Evolutionary conservation across 2,888 invertebrate species (phyloP), one percentile per base, ranked within the genome.

Genomic region (Sphinx pinastri): DNA sequence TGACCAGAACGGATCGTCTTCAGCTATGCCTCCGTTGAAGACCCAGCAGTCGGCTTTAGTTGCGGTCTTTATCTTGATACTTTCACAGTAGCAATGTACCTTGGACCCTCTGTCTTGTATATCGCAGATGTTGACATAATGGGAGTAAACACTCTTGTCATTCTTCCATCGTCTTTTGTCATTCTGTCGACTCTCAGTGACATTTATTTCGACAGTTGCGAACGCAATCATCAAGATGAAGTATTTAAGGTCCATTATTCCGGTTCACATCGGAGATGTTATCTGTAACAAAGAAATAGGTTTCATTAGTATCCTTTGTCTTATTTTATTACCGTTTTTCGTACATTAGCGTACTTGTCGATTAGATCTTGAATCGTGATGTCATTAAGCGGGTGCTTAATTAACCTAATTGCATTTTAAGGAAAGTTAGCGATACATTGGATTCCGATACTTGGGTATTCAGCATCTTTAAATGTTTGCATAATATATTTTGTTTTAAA

Each of bases 21-120:
- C 96, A 59, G 95, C 95, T n/a, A 95, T 95, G 10, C 96, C 96
- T 6, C 95, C 94, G 73, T 95, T 95, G 87, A 97, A 96, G 8
- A 97, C 95, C 95, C 96, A 96, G 83, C 98, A 98, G 81, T 96
- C 97, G 3, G 96, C 97, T 77, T 96, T 96, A 25, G 96, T 96
- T 1, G 96, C 96, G 2, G 91, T 91, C 81, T 93, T 90, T 66
- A 93, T 88, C 78, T 94, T 94, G 67, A 92, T 92, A 63, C 91
- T 94, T 79, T 95, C 95, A 83, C 97, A 97, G 80, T 95, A 95
- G 83, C 97, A 97, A 81, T 95, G 96, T 70, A 96, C 93, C 78
- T 95, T 95, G 0, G 95, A 92, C 7, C 92, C 92, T 72, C 92
- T 87, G 72, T 91, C 94, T 77, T 95, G 93, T 75, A 95, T 94